phyloP scores from a whole-genome alignment of 1,140 invertebrate genomes.

The Aphis craccivora region DNA sequence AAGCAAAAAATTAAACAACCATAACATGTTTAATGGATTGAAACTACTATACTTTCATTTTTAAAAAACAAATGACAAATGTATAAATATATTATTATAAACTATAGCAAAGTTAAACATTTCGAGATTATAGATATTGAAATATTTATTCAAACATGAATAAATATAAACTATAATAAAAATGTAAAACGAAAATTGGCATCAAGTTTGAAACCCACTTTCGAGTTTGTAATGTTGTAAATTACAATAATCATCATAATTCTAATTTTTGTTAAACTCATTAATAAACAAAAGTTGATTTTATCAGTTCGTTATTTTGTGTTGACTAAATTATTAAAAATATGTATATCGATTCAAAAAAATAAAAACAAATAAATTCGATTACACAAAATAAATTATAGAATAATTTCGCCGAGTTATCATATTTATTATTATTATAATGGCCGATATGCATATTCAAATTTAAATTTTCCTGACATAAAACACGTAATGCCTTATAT shows the following conservation, averaged over 20 bases:
- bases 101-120: not conserved
- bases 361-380: not conserved
- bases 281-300: not conserved
- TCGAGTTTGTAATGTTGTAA: not conserved
- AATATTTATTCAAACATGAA: not conserved
- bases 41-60: not conserved
- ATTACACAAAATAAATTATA: constrained; percentile 2
- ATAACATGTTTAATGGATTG: not conserved
- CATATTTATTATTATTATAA: not conserved
- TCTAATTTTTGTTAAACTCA: not conserved
- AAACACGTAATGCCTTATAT: not conserved
- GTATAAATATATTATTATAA: not conserved
- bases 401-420: not conserved
- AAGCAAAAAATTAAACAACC: not conserved
- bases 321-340: not conserved
- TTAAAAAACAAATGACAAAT: not conserved
- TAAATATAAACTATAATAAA: not conserved
- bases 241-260: not conserved
- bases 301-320: not conserved
- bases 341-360: not conserved
- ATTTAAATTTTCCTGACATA: not conserved
- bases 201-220: not conserved
- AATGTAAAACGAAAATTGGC: not conserved
- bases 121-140: not conserved
- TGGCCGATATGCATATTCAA: not conserved